Conservation (phyloP, 2,888 invertebrate genomes). For the Chironomus tentans region DNA sequence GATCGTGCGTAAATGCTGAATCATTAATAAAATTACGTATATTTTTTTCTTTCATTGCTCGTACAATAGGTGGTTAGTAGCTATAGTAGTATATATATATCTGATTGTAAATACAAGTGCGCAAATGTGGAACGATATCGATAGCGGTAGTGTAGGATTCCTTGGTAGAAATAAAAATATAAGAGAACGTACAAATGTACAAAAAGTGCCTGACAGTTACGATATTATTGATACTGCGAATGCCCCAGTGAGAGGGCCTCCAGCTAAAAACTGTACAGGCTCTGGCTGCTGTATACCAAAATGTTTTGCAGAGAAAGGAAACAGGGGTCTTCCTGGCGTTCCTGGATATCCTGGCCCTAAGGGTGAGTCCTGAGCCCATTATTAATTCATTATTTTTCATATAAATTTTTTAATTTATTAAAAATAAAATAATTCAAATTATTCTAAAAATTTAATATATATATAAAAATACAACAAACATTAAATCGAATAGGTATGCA, state of each 20-base stretch:
- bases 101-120: constrained; percentile 21
- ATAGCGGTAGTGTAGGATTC: constrained; percentile 5
- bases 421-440: no score
- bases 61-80: constrained; percentile 15
- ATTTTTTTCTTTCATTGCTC: neutral
- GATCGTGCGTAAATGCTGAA: no score
- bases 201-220: constrained; percentile 31
- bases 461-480: neutral
- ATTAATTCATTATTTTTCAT: no score
- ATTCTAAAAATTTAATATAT: neutral
- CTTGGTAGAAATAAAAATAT: neutral
- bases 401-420: no score
- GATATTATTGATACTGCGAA: constrained; percentile 37
- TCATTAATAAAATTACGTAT: no score
- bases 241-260: constrained; percentile 35
- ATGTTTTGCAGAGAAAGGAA: constrained; percentile 83
- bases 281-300: constrained; percentile 69
- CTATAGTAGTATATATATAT: constrained; percentile 4
- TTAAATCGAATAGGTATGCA: constrained; percentile 51
- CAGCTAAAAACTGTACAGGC: constrained; percentile 54
- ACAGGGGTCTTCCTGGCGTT: constrained; percentile 63
- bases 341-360: constrained; percentile 45
- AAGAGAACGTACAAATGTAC: constrained; percentile 13
- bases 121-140: constrained; percentile 23
- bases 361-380: no score